Evolutionary conservation across 2,113 vertebrate genomes (phyloP), one percentile per base, ranked within the genome.

Genomic region (Puffinus mauretanicus): DNA sequence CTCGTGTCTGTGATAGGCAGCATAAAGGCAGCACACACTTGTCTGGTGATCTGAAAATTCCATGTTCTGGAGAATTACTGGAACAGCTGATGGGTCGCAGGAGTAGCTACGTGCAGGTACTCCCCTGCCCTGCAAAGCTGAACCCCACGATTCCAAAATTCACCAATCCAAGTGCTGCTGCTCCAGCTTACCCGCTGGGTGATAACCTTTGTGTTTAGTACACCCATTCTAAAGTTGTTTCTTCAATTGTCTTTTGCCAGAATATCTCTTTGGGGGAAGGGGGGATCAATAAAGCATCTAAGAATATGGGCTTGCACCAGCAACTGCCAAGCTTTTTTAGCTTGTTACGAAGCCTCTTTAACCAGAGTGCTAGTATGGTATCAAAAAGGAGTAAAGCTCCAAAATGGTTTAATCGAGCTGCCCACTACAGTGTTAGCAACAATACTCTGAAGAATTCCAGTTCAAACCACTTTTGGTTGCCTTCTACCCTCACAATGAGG

Each of bases 391-490:
- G 16, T 42, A 64, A 85, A 88, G 29, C 42, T 92, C 72, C 55
- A 62, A 70, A 92, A 67, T 11, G 86, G 67, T 64, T 94, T 52
- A 82, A 88, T 69, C 55, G 92, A 88, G 81, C 95, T 96, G 88
- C 77, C 65, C 57, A 58, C 73, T 49, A 27, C 29, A 54, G 52
- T 4, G 10, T 38, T 52, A 80, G 78, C 58, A 90, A 81, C 89
- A 92, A 87, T 38, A 58, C 40, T 30, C 55, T 40, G 76, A 79
- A 93, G 82, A 73, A 93, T 92, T 78, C 71, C 87, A 93, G 79
- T 55, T 81, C 72, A 70, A 87, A 81, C 46, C 70, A 55, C 89
- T 87, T 71, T 2, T 26, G 71, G 62, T 82, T 88, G 85, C 84
- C 62, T 93, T 62, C 77, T 49, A 42, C 65, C 66, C 84, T 87